These are phyloP conservation scores for Recurvirostra avosetta DNA, from an alignment of 2,113 vertebrate species.

Conservation along the genomic window DNA sequence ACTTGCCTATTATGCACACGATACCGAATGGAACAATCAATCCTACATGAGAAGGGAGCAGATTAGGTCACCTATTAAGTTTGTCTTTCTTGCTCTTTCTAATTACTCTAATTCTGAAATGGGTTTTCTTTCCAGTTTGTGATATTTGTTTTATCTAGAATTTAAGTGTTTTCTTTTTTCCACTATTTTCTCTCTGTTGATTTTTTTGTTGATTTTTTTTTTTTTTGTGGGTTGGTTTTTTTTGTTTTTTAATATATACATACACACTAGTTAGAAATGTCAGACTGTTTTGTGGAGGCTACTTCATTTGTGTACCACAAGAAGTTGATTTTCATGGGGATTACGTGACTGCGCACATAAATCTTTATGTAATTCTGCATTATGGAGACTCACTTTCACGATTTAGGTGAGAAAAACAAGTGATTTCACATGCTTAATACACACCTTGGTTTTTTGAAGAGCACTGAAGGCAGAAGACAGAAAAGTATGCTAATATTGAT, in stretches of 20 bases:
- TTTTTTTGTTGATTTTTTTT: background rate
- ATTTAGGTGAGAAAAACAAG: background rate
- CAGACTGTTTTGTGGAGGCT: background rate
- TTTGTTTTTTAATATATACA: background rate
- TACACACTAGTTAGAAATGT: background rate
- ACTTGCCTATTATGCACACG: background rate
- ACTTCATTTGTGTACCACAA: conserved; percentile 31
- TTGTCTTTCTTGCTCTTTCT: background rate
- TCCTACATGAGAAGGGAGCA: background rate
- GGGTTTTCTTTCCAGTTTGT: background rate
- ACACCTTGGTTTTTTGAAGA: background rate
- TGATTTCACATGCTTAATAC: background rate
- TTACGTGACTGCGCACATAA: background rate
- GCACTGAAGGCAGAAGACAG: background rate
- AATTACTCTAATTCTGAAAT: background rate
- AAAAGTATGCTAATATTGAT: background rate
- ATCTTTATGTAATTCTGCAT: conserved; percentile 44
- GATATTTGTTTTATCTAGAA: background rate
- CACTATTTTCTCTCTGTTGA: background rate
- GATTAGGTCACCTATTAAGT: background rate
- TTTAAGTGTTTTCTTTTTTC: background rate
- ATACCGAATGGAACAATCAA: background rate
- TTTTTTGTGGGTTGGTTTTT: background rate
- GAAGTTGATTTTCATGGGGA: conserved; percentile 46
- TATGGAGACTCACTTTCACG: background rate